A percentile compares a stretch with the other conserved stretches of the same genome.
Evolutionary conservation across 2,888 invertebrate species (phyloP).

Genomic region (Tenthredo livida): DNA sequence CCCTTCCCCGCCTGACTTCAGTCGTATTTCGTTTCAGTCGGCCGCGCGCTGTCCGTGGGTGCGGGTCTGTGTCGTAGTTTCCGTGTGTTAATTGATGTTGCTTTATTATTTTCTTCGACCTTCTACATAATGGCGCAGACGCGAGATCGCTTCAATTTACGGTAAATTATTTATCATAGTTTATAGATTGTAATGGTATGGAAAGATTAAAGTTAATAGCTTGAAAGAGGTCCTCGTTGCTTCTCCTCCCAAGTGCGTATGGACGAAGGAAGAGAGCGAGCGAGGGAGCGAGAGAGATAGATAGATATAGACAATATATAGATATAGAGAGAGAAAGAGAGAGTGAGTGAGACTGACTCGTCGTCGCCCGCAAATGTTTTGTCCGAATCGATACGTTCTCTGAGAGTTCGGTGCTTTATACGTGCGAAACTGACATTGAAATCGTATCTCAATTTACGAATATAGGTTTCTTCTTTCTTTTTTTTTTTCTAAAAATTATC

Average conservation of each 20-base stretch:
- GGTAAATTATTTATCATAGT: constrained; percentile 38
- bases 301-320: too few species aligned
- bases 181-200: neutral
- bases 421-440: constrained; percentile 39
- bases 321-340: neutral
- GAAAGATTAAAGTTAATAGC: neutral
- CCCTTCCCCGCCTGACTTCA: constrained; percentile 60
- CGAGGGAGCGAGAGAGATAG: neutral
- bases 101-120: constrained; percentile 10
- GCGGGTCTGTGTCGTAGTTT: constrained; percentile 61
- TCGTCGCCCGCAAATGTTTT: constrained; percentile 67
- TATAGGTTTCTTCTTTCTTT: neutral
- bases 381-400: constrained; percentile 69
- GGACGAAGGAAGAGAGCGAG: constrained; percentile 11
- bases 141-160: constrained; percentile 42
- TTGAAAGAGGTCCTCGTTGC: neutral
- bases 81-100: neutral
- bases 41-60: constrained; percentile 70
- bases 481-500: neutral
- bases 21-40: constrained; percentile 67
- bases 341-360: neutral
- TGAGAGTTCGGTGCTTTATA: constrained; percentile 27
- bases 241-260: constrained; percentile 31
- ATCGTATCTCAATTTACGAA: neutral
- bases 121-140: constrained; percentile 47